Percentiles rank a stretch among this genome's conserved stretches.
These are phyloP conservation scores for Myoxocephalus aenaeus DNA, from an alignment of 2,797 vertebrate species.

Conservation along the genomic window DNA sequence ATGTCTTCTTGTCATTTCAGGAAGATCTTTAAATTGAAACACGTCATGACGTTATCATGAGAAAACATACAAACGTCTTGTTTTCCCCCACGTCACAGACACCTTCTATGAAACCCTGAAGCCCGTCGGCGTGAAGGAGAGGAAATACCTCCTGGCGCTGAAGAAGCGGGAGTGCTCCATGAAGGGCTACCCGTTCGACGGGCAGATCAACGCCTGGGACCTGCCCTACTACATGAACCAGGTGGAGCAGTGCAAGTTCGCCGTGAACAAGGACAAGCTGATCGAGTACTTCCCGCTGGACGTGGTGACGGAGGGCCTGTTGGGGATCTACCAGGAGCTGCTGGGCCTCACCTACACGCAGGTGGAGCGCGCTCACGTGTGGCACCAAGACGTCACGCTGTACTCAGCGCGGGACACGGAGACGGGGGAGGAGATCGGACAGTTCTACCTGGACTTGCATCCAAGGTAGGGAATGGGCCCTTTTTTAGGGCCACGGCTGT, in stretches of 20 bases:
- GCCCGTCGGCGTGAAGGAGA: conserved; percentile 88
- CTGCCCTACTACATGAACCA: conserved; percentile 94
- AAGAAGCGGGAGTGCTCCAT: conserved; percentile 92
- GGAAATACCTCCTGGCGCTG: conserved; percentile 88
- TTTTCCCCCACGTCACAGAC: conserved; percentile 78
- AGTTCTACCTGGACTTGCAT: conserved; percentile 96
- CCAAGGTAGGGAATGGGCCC: conserved; percentile 86
- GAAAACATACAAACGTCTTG: not conserved
- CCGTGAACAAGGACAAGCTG: conserved; percentile 93
- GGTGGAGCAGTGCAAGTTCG: conserved; percentile 93
- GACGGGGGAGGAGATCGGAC: conserved; percentile 89
- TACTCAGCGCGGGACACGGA: conserved; percentile 87
- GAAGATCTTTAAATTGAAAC: not conserved
- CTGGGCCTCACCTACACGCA: conserved; percentile 90
- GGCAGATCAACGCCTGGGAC: conserved; percentile 94
- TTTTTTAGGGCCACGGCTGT: not conserved
- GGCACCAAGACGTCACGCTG: conserved; percentile 90
- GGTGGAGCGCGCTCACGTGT: conserved; percentile 85
- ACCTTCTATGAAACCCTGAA: conserved; percentile 89
- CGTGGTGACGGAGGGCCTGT: conserved; percentile 91
- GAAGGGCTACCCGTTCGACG: conserved; percentile 87
- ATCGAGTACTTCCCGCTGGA: conserved; percentile 94
- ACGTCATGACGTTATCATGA: not conserved
- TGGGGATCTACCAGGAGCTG: conserved; percentile 93
- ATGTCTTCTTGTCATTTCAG: not conserved